These are phyloP conservation scores for Caenorhabditis panamensis DNA, from an alignment of 2,888 invertebrate species.

Conservation along the genomic window DNA sequence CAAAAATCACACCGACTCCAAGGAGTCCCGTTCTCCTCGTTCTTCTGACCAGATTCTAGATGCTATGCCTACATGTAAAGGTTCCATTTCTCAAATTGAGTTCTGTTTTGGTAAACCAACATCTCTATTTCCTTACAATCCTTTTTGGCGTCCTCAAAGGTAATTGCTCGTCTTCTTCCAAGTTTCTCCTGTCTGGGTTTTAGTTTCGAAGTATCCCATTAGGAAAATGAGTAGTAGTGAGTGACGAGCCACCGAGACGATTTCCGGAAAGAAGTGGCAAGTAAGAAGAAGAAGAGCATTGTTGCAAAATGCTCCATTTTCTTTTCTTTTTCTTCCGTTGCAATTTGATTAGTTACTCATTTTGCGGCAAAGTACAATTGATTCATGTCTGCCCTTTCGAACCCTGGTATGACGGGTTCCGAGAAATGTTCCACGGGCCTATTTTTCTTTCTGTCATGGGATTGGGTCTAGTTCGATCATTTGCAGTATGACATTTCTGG, in stretches of 20 bases:
- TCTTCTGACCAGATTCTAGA: too few species aligned
- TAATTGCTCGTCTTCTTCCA: constrained; percentile 45
- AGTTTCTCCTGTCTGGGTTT: not conserved
- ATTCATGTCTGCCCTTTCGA: constrained; percentile 26
- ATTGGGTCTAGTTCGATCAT: too few species aligned
- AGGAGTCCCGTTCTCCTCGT: too few species aligned
- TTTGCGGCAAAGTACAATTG: constrained; percentile 34
- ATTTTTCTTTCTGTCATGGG: too few species aligned
- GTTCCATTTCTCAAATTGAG: constrained; percentile 51
- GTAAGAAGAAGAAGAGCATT: constrained; percentile 14
- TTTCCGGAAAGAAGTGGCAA: constrained; percentile 35
- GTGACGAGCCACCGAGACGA: constrained; percentile 9
- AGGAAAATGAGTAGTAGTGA: constrained; percentile 34
- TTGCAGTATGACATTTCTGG: too few species aligned
- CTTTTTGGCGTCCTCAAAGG: constrained; percentile 18
- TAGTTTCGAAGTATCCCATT: constrained; percentile 42
- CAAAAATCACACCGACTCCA: too few species aligned
- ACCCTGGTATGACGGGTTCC: not conserved
- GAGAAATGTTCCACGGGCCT: too few species aligned
- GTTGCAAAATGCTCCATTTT: constrained; percentile 16
- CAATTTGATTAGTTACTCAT: constrained; percentile 57
- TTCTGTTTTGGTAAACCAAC: constrained; percentile 25
- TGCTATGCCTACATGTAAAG: too few species aligned
- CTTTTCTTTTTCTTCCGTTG: constrained; percentile 47
- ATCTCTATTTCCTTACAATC: too few species aligned